These are phyloP conservation scores for Gryllus bimaculatus DNA, from an alignment of 1,140 invertebrate genomes.

Conservation along the genomic window DNA sequence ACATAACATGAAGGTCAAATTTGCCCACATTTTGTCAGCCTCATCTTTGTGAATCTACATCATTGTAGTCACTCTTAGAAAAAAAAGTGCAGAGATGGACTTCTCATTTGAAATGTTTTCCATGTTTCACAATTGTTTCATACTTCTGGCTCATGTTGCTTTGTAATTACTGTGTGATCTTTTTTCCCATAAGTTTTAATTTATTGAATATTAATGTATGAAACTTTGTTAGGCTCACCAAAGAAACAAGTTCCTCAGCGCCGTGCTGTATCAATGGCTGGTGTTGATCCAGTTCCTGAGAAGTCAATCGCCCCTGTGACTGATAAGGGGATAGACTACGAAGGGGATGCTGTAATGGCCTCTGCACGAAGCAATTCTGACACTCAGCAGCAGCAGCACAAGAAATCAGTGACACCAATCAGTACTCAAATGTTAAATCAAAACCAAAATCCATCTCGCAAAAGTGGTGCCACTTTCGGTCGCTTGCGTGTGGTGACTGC, in stretches of 20 bases:
- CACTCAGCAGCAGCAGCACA: constrained; percentile 16
- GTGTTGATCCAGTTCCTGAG: constrained; percentile 31
- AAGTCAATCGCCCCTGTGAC: constrained; percentile 22
- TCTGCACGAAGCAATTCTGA: constrained; percentile 38
- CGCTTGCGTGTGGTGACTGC: constrained; percentile 49
- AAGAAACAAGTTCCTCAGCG: constrained; percentile 37
- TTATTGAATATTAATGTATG: background rate
- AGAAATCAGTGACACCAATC: background rate
- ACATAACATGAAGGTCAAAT: too few relatives aligned
- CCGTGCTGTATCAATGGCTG: constrained; percentile 43
- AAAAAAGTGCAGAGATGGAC: too few relatives aligned
- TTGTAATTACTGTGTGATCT: too few relatives aligned
- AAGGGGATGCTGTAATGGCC: constrained; percentile 42
- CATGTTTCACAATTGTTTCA: too few relatives aligned
- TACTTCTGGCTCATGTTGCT: too few relatives aligned
- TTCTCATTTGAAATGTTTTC: too few relatives aligned
- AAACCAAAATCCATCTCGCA: constrained; percentile 10
- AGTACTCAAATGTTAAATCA: background rate
- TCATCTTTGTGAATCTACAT: too few relatives aligned
- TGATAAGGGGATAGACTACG: constrained; percentile 34
- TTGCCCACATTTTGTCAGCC: too few relatives aligned
- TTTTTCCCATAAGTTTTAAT: too few relatives aligned
- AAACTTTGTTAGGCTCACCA: constrained; percentile 31
- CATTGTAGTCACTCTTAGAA: too few relatives aligned
- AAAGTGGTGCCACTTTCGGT: constrained; percentile 41